Evolutionary conservation across 2,113 vertebrate genomes (phyloP), one percentile per base, ranked within the genome.

Genomic region (Lepus timidus): DNA sequence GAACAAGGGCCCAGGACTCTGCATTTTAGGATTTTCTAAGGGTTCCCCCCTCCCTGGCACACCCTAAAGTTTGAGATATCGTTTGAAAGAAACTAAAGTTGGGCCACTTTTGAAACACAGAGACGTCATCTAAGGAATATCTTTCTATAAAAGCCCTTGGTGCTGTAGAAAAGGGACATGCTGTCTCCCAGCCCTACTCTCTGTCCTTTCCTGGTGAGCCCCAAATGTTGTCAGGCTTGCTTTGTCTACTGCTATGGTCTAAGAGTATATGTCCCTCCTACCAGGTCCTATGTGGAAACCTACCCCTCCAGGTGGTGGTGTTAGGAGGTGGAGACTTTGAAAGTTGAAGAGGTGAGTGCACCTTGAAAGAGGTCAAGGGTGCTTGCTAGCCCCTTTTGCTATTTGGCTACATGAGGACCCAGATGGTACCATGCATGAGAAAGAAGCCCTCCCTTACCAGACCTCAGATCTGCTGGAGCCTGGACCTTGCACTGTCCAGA

Each of bases 81-180:
- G 22, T 64, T 79, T 84, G 55, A 79, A 91, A 70, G 51, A 96
- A 64, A 89, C 27, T 17, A 51, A 31, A 75, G 19, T 33, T 64
- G 13, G 64, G 27, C 36, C 2, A 49, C 76, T 65, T 89, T 65
- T 68, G 39, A 79, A 81, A 71, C 25, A 58, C 0, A 9, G 20
- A 49, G 17, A 64, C 6, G 6, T 68, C 70, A n/a, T 9, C 25
- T 31, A 16, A 6, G 9, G 3, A 75, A 51, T 80, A 25, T 70
- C 44, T 8, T 79, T 58, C 61, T 10, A n/a, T 33, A 55, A 36
- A 79, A 88, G 27, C 19, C 49, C 23, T 22, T 22, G 5, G n/a
- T 20, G 55, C 16, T 29, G 33, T 67, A 19, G 2, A 8, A 17
- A 8, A 17, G 0, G 8, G 12, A 74, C 20, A 31, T 27, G 9